Conservation (phyloP, 2,113 vertebrate genomes). For the Xiphorhynchus elegans region DNA sequence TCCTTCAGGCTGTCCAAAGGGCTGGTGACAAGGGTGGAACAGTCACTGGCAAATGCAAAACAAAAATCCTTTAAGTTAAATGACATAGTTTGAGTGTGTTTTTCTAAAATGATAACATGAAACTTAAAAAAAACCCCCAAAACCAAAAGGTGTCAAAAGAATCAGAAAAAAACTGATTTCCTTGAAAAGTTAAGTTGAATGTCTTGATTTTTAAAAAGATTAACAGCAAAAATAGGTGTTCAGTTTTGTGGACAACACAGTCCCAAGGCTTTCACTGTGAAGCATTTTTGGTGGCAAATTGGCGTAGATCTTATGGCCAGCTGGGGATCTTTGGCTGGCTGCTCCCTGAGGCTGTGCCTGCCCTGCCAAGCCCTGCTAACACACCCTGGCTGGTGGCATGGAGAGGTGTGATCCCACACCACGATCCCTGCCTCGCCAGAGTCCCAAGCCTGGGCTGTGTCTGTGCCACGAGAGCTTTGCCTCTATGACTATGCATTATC, state of each 20-base stretch:
- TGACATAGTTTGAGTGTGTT: not conserved
- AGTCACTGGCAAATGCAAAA: not conserved
- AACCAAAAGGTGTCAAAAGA: not conserved
- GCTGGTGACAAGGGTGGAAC: not conserved
- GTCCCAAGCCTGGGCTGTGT: not conserved
- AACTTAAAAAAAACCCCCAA: not conserved
- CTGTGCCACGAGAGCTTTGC: not conserved
- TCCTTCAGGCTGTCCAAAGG: not conserved
- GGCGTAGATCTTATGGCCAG: fast-evolving
- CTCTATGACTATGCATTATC: not conserved
- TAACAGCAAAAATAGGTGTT: fast-evolving
- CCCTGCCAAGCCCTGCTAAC: not conserved
- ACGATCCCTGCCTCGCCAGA: not conserved
- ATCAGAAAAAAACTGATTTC: not conserved
- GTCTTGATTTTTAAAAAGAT: not conserved
- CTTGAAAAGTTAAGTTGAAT: not conserved
- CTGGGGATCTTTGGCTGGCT: not conserved
- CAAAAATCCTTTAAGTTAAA: not conserved
- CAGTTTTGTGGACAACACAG: fast-evolving
- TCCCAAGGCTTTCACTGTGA: not conserved
- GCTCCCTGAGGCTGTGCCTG: not conserved
- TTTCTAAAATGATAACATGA: not conserved
- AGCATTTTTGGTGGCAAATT: not conserved
- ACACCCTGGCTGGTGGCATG: fast-evolving
- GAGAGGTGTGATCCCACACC: not conserved